Evolutionary conservation across 2,888 invertebrate species (phyloP), one percentile per base, ranked within the genome.

Genomic region (Thalpophila matura): DNA sequence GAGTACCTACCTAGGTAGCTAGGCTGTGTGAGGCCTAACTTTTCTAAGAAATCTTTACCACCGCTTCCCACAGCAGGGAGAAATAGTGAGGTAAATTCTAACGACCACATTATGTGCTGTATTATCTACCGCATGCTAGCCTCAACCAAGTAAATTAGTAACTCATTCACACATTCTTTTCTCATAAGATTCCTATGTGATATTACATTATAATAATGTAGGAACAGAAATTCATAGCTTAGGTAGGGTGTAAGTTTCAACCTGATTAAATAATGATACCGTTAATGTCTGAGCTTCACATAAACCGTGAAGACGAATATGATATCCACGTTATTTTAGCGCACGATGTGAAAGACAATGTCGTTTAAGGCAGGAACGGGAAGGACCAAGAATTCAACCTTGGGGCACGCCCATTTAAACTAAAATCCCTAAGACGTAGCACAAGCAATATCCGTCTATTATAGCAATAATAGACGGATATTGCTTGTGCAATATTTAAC

Each of bases 111-210:
- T 69, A 55, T 74, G 55, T 62, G 54, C 49, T 18, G 47, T 51
- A 47, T 46, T 74, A 74, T 51, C 50, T 60, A 45, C 33, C 33
- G 37, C 46, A 46, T 26, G 67, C 12, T 31, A 24, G 49, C 9
- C 20, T 33, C 31, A 50, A 9, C 45, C 42, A 47, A 58, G 68
- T 43, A 67, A 69, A 66, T 73, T 51, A 73, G 50, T 66, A 46
- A 51, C 57, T 37, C 74, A 73, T 74, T 73, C 74, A 67, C 51
- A 73, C 67, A 69, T 74, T 73, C 74, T 69, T 73, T 73, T 73
- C 69, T 68, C 69, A 69, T 69, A 69, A 67, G 69, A 69, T 69
- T 69, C 42, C 59, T 29, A 46, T 4, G 29, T 53, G 68, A 67
- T 73, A 67, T 58, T 67, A 47, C 29, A 53, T 51, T 33, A 38